Conservation (phyloP, 2,113 vertebrate species). For the Pongo abelii region DNA sequence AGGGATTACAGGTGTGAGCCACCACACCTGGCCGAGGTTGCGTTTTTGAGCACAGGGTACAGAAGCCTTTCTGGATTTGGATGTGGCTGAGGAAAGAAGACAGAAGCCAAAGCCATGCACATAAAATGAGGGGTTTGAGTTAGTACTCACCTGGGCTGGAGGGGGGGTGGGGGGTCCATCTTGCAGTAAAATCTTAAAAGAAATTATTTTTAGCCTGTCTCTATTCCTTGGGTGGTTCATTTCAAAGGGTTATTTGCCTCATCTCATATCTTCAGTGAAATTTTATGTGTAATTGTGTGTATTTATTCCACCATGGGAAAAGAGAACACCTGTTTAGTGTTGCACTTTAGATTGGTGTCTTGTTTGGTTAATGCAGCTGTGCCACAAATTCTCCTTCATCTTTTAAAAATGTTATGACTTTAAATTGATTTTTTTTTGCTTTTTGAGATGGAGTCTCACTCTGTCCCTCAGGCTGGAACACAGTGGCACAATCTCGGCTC, state of each 20-base stretch:
- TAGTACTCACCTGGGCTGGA: neutral
- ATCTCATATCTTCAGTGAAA: constrained; percentile 3
- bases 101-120: neutral
- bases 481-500: too few relatives aligned
- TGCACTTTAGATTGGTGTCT: neutral
- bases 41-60: neutral
- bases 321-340: constrained; percentile 19
- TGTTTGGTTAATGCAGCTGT: constrained; percentile 19
- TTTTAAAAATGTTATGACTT: constrained; percentile 57
- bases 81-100: constrained; percentile 13
- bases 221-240: neutral
- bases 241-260: constrained; percentile 53
- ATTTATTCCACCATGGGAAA: constrained; percentile 65
- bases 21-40: neutral
- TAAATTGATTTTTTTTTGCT: neutral
- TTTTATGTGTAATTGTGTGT: constrained; percentile 30
- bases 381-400: constrained; percentile 18
- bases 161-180: neutral
- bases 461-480: too few relatives aligned
- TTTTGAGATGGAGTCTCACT: too few relatives aligned
- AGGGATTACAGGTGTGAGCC: too few relatives aligned
- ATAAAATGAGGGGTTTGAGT: neutral
- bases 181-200: constrained; percentile 31
- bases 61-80: constrained; percentile 26
- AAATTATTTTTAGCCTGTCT: neutral